Percentiles rank a stretch among this genome's conserved stretches.
Conservation (phyloP, 1,140 invertebrate species). For the Aphis gossypii region DNA sequence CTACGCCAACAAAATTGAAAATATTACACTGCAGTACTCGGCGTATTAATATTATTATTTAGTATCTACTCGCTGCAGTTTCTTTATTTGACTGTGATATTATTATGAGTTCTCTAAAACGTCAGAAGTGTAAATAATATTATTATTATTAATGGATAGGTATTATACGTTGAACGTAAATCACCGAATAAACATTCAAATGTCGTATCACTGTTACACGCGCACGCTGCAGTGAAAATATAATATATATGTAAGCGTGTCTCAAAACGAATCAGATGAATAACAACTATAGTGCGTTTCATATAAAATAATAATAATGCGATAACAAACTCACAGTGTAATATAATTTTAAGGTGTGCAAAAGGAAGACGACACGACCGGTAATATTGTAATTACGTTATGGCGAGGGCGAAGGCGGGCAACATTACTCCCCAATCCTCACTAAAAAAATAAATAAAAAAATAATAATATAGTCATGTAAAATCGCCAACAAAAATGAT, state of each 20-base stretch:
- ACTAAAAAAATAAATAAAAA: background rate
- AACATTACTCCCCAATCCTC: background rate
- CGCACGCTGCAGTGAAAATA: background rate
- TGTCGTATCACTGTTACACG: background rate
- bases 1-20: background rate
- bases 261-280: background rate
- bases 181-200: conserved; percentile 27
- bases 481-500: background rate
- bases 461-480: no score
- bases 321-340: background rate
- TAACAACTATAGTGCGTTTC: background rate
- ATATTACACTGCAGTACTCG: background rate
- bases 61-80: background rate
- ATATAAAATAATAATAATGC: background rate
- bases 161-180: background rate
- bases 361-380: background rate
- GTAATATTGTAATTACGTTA: background rate
- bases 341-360: background rate
- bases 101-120: background rate
- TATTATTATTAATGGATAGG: background rate
- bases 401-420: background rate
- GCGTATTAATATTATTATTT: background rate
- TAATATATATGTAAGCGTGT: background rate
- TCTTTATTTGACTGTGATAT: background rate
- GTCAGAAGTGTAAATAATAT: background rate